Evolutionary conservation across 2,888 invertebrate species (phyloP), one percentile per base, ranked within the genome.

Genomic region (Pterostichus madidus): DNA sequence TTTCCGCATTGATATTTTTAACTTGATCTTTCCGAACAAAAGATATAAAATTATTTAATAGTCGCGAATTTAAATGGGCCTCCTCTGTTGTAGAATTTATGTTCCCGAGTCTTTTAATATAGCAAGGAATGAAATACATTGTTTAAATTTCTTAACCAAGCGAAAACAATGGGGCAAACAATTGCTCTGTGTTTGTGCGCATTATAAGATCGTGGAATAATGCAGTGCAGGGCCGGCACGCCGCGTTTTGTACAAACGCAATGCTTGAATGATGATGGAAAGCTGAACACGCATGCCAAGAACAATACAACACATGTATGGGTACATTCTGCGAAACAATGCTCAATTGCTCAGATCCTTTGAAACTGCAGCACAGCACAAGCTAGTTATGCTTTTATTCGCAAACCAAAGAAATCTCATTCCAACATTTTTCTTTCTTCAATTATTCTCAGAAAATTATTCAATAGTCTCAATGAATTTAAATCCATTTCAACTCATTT

Each of bases 1-100:
- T 71, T 73, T 56, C 56, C 31, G 56, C 80, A 89, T 89, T 89
- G 89, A 89, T 89, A 88, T 88, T 88, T 88, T 87, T 88, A 87
- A 87, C 87, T 86, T 86, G 86, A 84, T 84, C 84, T 84, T 84
- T 84, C 84, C 85, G 84, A 84, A 84, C 84, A 85, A 85, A 85
- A 80, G 84, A 83, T 84, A 85, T 85, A 84, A 85, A 85, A 85
- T 85, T 85, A 85, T 85, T 84, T 76, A 83, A 83, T 76, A 83
- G 83, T 76, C 68, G 52, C 80, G 80, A 73, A 73, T 77, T 64
- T 15, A 82, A 82, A 76, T 82, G 76, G 61, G 82, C 53, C 77
- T 77, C 64, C 35, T 83, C 77, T 76, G 77, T 77, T 77, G 82
- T 82, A 75, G 83, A 83, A 83, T 83, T 83, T 77, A 77, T 83